phyloP scores from a whole-genome alignment of 2,797 vertebrate species.

The Gobio occitaniae region DNA sequence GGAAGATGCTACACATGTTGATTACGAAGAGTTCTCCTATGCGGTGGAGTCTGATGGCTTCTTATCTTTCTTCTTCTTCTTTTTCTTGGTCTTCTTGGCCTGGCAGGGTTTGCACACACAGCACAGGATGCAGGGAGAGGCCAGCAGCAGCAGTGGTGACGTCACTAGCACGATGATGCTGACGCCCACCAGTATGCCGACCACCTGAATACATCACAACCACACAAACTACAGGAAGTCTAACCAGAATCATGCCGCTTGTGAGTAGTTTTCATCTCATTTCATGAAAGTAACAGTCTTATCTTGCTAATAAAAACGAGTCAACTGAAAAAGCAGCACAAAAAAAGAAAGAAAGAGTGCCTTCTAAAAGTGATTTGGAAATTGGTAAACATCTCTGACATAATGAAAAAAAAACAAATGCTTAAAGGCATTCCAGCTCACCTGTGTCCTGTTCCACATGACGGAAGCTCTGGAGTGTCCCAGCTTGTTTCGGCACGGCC shows the following conservation, averaged over 20 bases:
- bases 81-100: constrained; percentile 82
- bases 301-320: neutral
- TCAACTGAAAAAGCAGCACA: neutral
- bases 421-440: constrained; percentile 61
- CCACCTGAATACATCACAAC: constrained; percentile 80
- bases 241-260: neutral
- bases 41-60: constrained; percentile 70
- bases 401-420: neutral
- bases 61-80: constrained; percentile 70
- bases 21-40: constrained; percentile 48
- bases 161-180: constrained; percentile 93
- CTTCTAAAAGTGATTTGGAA: neutral
- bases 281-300: neutral
- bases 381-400: neutral
- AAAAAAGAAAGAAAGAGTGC: neutral
- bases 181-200: constrained; percentile 92
- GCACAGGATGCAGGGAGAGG: constrained; percentile 94
- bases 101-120: constrained; percentile 93
- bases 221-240: neutral
- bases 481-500: constrained; percentile 95
- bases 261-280: neutral
- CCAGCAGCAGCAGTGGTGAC: constrained; percentile 92
- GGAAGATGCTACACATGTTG: constrained; percentile 47
- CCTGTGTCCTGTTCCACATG: constrained; percentile 98
- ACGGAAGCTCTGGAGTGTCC: constrained; percentile 96